Evolutionary conservation across 37 sponge, comb jelly and placozoan genomes (phyloP), one percentile per base, ranked within the genome.

Genomic region (Eunapius fragilis): DNA sequence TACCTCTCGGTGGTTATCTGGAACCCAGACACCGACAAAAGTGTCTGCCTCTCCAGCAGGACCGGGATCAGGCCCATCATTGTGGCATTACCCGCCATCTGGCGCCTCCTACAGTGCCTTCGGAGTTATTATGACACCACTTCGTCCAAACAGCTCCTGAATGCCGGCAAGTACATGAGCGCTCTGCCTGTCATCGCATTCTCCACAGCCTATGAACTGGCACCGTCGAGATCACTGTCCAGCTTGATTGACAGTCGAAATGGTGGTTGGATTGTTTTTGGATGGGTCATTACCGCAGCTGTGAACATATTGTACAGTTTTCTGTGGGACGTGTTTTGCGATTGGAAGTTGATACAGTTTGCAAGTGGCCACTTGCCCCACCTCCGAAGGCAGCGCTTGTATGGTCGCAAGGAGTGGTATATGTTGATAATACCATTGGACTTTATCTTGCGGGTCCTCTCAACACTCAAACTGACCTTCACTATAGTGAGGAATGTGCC

Each of bases 121-220:
- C 81, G 99, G 25, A 81, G 92, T 25, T 96, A 81, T 84, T 90
- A 91, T 37, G 93, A 95, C 87, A 88, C 90, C 0, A 38, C 90
- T 19, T 50, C 83, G 24, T 67, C 92, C 30, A 86, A 87, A 23
- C 97, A 99, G 70, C 78, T 93, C 4, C 31, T 99, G 34, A 99
- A 99, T 49, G 99, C 99, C 31, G 93, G 88, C 10, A 99, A 99
- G 71, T 99, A 99, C 86, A 87, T 82, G 41, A 89, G 91, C 2
- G 89, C 97, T 0, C 90, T 99, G 12, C 82, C 94, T 2, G 97
- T 97, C 25, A 87, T 97, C 2, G 72, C 92, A 22, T 85, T 97
- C 22, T 82, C 96, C 4, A 80, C 94, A 0, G 77, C 95, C 24
- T 91, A 74, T 70, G 71, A 90, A 37, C 26, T 76, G 0, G 31